Evolutionary conservation across 2,113 vertebrate genomes (phyloP), one percentile per base, ranked within the genome.

Genomic region (Pelecanoides urinatrix): DNA sequence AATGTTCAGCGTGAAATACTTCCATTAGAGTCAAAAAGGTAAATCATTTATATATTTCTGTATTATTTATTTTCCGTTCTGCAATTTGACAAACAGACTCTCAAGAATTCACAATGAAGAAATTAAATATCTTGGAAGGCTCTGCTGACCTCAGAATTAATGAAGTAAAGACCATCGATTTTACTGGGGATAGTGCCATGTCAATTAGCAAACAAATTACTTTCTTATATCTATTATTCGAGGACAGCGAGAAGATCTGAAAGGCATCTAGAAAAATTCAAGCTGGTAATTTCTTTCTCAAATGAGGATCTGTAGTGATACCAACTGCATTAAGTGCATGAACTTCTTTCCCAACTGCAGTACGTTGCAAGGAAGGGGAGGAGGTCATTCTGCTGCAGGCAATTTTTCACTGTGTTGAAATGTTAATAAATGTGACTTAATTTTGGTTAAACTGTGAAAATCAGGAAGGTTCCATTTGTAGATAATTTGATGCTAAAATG

Each of bases 181-280:
- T 93, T 90, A 55, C 25, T 79, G 62, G 30, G 18, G 56, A 83
- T 63, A 63, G 73, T 90, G 55, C 56, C 62, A 36, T 90, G 76
- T 94, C 90, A 77, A 61, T 94, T 96, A 97, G 67, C 42, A 92
- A 92, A 87, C 63, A 77, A 59, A 96, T 91, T 85, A 53, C 44
- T 42, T 76, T 83, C 18, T 72, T 36, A 47, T 47, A 52, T 36
- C 26, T 49, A 66, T 58, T 47, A 89, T 67, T 72, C 59, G 56
- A 86, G 62, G 50, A 56, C 19, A 34, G 40, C 84, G 67, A 63
- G 8, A 44, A 62, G 34, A 52, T 58, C 56, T 58, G 34, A 71
- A 90, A 74, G 70, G 61, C 42, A 40, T 49, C 19, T 70, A 66
- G 17, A 47, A 76, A 75, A 92, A n/a, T 55, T 77, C 3, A 18